Percentiles rank a stretch among this genome's conserved stretches.
phyloP scores from a whole-genome alignment of 2,113 vertebrate species.

The Chionis minor region DNA sequence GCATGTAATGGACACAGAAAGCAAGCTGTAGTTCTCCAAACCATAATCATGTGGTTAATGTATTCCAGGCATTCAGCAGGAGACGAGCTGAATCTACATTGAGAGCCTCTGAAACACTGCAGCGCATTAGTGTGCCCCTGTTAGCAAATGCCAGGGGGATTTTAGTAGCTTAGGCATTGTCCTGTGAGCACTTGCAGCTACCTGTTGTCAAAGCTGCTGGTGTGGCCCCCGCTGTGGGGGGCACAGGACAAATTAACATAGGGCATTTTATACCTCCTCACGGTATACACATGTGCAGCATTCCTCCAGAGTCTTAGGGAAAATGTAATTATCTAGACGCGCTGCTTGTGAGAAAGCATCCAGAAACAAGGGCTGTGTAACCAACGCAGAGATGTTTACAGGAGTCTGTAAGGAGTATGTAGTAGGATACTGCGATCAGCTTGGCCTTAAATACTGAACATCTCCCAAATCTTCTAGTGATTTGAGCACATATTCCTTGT shows the following conservation, averaged over 20 bases:
- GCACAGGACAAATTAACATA: not conserved
- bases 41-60: fast-evolving
- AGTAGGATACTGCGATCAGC: not conserved
- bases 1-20: not conserved
- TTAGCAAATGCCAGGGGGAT: fast-evolving
- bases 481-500: not conserved
- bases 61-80: not conserved
- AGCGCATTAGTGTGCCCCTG: not conserved
- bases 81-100: not conserved
- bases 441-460: fast-evolving
- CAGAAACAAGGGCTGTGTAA: not conserved
- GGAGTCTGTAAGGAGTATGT: not conserved
- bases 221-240: not conserved
- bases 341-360: not conserved
- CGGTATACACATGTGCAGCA: not conserved
- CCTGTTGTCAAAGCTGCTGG: not conserved
- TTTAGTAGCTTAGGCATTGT: not conserved
- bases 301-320: not conserved
- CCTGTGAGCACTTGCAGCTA: not conserved
- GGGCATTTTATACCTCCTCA: fast-evolving
- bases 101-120: not conserved
- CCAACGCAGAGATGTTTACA: not conserved
- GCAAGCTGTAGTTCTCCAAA: not conserved
- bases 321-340: not conserved
- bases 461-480: not conserved